These are phyloP conservation scores for Eurystomus glaucurus DNA, from an alignment of 2,797 vertebrate genomes.

Conservation along the genomic window DNA sequence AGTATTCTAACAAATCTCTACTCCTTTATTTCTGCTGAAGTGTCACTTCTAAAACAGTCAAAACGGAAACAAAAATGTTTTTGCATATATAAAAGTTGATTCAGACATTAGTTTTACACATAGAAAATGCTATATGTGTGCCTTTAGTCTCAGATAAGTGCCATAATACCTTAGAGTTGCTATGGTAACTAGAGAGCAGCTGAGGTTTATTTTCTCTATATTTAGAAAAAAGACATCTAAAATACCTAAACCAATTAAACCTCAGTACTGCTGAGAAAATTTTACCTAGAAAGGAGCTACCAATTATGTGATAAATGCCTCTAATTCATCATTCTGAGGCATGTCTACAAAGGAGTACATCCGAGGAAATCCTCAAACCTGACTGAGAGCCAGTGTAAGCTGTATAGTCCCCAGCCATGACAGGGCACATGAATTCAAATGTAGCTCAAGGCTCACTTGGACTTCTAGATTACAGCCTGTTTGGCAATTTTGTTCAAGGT, in stretches of 20 bases:
- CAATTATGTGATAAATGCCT: neutral
- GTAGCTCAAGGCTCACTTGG: neutral
- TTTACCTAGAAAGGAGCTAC: neutral
- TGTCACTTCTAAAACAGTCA: neutral
- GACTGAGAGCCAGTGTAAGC: neutral
- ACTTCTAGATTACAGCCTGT: neutral
- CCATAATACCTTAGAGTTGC: conserved; percentile 62
- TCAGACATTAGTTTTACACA: neutral
- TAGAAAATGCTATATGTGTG: neutral
- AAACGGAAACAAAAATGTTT: neutral
- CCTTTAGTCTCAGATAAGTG: neutral
- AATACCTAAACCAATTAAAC: neutral
- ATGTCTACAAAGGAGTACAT: neutral
- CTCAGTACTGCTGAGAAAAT: neutral
- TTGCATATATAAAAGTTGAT: neutral
- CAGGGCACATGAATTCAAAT: neutral
- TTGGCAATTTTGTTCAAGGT: neutral
- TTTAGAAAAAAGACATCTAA: conserved; percentile 32
- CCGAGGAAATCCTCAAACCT: neutral
- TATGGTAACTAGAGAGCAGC: conserved; percentile 63
- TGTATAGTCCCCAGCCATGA: neutral
- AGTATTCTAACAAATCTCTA: neutral
- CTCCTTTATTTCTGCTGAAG: neutral
- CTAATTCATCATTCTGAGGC: neutral
- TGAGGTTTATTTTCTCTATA: conserved; percentile 48